phyloP scores from a whole-genome alignment of 2,113 vertebrate species.

The Sinocyclocheilus grahami region DNA sequence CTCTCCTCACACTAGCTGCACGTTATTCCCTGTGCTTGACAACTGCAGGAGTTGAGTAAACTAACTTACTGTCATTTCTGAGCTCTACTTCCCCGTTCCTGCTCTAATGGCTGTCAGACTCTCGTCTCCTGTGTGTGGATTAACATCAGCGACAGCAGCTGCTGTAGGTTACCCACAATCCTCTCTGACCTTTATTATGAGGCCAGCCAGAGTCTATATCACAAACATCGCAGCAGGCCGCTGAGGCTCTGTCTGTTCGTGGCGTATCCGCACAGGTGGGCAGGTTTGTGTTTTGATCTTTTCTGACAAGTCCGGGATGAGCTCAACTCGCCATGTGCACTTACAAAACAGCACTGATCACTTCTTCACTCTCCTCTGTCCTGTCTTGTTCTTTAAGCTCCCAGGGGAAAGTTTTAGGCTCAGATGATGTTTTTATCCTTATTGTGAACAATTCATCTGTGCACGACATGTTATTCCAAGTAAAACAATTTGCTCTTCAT shows the following conservation, averaged over 20 bases:
- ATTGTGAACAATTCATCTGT: not conserved
- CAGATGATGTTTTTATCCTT: not conserved
- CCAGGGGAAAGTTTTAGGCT: not conserved
- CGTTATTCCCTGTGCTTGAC: not conserved
- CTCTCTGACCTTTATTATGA: constrained; percentile 29
- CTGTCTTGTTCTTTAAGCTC: not conserved
- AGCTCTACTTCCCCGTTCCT: too few relatives aligned
- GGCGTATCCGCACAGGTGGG: not conserved
- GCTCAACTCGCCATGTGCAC: not conserved
- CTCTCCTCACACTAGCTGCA: not conserved
- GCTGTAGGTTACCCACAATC: not conserved
- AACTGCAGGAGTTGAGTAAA: not conserved
- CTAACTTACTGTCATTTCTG: not conserved
- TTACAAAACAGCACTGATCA: too few relatives aligned
- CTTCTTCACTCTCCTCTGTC: too few relatives aligned
- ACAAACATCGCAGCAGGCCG: not conserved
- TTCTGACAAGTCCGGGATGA: not conserved
- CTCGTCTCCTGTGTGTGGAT: not conserved
- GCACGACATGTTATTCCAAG: not conserved
- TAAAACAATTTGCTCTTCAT: not conserved
- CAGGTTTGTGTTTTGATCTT: not conserved
- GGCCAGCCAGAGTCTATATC: constrained; percentile 18
- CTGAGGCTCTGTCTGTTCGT: not conserved
- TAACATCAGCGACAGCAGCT: not conserved
- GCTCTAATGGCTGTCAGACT: constrained; percentile 8